Evolutionary conservation across 2,113 vertebrate genomes (phyloP).

Genomic region (Sinosuthora webbiana): DNA sequence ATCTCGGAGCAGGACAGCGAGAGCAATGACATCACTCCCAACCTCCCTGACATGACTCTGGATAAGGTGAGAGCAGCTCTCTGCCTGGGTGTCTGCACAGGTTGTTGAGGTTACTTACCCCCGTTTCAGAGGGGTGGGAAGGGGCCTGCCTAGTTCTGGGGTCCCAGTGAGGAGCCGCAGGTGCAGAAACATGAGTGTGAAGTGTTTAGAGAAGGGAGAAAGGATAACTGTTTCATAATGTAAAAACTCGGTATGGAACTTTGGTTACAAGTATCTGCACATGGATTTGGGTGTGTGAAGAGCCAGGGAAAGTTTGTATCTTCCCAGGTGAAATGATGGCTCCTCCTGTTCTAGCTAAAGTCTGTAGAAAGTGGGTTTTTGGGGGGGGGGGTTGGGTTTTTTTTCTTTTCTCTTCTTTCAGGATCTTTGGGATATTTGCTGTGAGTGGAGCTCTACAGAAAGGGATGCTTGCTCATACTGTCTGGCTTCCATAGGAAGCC

Average conservation of each 20-base stretch:
- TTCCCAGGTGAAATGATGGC: neutral
- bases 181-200: neutral
- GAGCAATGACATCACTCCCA: slow-evolving; percentile 73
- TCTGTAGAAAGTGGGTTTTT: neutral
- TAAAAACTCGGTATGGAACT: neutral
- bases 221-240: neutral
- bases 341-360: neutral
- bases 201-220: neutral
- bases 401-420: neutral
- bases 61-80: slow-evolving; percentile 81
- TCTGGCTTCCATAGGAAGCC: neutral
- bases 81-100: neutral
- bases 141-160: neutral
- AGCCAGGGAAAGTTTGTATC: neutral
- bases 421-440: neutral
- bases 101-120: neutral
- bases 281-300: neutral
- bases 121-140: neutral
- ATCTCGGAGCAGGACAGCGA: slow-evolving; percentile 82
- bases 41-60: slow-evolving; percentile 85
- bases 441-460: neutral
- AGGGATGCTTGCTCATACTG: neutral
- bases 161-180: neutral
- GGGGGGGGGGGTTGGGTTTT: fast-evolving
- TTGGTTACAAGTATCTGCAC: neutral